These are phyloP conservation scores for Hydra vulgaris DNA, from an alignment of 30 jellyfish, hydroid and myxozoan species.

Conservation along the genomic window DNA sequence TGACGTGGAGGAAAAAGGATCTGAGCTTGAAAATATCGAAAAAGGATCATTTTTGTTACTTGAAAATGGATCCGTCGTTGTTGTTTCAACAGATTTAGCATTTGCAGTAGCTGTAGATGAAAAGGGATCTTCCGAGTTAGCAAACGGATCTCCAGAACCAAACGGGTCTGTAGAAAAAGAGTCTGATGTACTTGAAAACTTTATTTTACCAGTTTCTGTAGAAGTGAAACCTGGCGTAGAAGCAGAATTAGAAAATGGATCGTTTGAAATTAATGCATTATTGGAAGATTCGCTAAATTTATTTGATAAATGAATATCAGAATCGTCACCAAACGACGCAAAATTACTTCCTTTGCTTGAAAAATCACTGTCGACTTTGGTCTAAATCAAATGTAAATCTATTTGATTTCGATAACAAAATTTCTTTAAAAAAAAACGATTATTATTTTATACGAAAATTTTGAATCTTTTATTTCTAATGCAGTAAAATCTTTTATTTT, in stretches of 20 bases:
- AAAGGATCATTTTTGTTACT: constrained; percentile 8
- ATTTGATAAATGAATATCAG: neutral
- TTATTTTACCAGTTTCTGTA: neutral
- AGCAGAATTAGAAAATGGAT: neutral
- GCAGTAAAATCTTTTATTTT: too few relatives aligned
- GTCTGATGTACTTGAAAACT: constrained; percentile 28
- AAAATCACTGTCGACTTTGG: neutral
- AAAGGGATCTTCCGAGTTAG: constrained; percentile 39
- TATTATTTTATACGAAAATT: too few relatives aligned
- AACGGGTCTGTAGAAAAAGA: constrained; percentile 66
- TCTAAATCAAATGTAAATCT: neutral
- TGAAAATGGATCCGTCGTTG: constrained; percentile 22
- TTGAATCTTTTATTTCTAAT: too few relatives aligned
- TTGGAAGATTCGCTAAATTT: neutral
- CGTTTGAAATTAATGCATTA: neutral
- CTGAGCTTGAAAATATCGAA: constrained; percentile 12
- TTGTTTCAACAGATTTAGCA: constrained; percentile 1
- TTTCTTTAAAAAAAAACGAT: neutral
- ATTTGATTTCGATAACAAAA: neutral
- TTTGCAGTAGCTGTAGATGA: constrained; percentile 6
- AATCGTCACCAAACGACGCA: neutral
- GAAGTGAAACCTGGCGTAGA: neutral
- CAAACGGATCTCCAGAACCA: constrained; percentile 34
- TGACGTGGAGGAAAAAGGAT: constrained; percentile 22
- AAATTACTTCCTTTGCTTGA: neutral